Percentiles rank a stretch among this genome's conserved stretches.
phyloP scores from a whole-genome alignment of 2,888 invertebrate species.

The Gerris lacustris region DNA sequence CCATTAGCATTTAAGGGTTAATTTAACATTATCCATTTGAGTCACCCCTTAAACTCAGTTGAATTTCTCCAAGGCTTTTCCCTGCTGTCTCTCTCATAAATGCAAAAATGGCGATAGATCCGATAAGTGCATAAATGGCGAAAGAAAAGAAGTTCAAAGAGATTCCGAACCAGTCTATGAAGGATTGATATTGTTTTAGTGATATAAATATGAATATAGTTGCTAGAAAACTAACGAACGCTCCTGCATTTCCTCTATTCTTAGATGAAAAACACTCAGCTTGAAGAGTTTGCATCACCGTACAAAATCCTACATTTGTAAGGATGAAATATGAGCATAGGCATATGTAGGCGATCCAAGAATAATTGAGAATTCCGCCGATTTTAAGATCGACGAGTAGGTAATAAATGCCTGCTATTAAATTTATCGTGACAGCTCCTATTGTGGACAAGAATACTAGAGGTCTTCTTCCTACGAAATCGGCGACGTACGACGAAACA shows the following conservation, averaged over 20 bases:
- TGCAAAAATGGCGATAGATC: background rate
- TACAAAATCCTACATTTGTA: slow-evolving; percentile 25
- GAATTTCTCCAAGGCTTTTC: background rate
- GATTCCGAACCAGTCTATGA: slow-evolving; percentile 24
- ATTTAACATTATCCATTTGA: too few relatives aligned
- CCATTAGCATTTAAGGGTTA: too few relatives aligned
- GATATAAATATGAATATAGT: slow-evolving; percentile 25
- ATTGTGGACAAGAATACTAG: slow-evolving; percentile 24
- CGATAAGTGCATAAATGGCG: background rate
- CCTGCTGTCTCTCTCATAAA: slow-evolving; percentile 4
- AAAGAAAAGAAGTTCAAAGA: slow-evolving; percentile 23
- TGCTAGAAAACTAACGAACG: slow-evolving; percentile 24
- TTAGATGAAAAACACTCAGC: slow-evolving; percentile 28
- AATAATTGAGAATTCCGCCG: background rate
- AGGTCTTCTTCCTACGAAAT: slow-evolving; percentile 25
- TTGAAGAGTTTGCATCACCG: slow-evolving; percentile 28
- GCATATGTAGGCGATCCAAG: slow-evolving; percentile 22
- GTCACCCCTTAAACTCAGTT: background rate
- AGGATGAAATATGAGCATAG: slow-evolving; percentile 23
- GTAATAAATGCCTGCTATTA: slow-evolving; percentile 19
- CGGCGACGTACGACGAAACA: slow-evolving; percentile 23
- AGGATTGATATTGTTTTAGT: slow-evolving; percentile 26
- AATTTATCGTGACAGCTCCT: slow-evolving; percentile 21
- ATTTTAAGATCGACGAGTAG: slow-evolving; percentile 21
- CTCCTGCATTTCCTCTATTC: slow-evolving; percentile 27